Evolutionary conservation across 1,140 invertebrate species (phyloP).

Genomic region (Drosophila oshimai): DNA sequence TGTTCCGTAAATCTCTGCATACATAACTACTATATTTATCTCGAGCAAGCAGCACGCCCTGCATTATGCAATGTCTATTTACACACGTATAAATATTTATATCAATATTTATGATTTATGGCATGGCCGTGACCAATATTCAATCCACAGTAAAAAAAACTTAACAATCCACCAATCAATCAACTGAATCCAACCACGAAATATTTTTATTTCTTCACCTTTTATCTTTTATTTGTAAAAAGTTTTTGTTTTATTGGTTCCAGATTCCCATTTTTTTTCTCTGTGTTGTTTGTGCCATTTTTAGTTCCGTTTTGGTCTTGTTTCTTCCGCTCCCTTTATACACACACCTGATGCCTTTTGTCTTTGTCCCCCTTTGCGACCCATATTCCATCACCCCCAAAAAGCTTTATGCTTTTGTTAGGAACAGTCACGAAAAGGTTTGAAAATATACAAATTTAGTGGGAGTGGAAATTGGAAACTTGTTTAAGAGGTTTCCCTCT

Average conservation of each 20-base stretch:
- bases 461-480: neutral
- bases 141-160: constrained; percentile 15
- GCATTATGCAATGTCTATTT: constrained; percentile 69
- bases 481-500: neutral
- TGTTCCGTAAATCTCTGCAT: constrained; percentile 52
- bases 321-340: neutral
- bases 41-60: constrained; percentile 61
- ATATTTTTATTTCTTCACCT: constrained; percentile 24
- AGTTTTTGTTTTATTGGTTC: constrained; percentile 24
- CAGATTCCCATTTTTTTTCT: constrained; percentile 4
- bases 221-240: constrained; percentile 50
- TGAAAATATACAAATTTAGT: neutral
- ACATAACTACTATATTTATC: constrained; percentile 26
- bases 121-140: constrained; percentile 63
- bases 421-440: neutral
- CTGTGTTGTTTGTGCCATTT: constrained; percentile 13
- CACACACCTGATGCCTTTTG: constrained; percentile 3
- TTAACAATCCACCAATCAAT: constrained; percentile 38
- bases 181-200: constrained; percentile 41
- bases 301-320: constrained; percentile 6
- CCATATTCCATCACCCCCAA: neutral
- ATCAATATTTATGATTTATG: constrained; percentile 63
- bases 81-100: constrained; percentile 34
- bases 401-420: neutral
- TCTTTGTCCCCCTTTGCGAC: constrained; percentile 9